These are phyloP conservation scores for Drosophila robusta DNA, from an alignment of 2,888 invertebrate genomes.

Conservation along the genomic window DNA sequence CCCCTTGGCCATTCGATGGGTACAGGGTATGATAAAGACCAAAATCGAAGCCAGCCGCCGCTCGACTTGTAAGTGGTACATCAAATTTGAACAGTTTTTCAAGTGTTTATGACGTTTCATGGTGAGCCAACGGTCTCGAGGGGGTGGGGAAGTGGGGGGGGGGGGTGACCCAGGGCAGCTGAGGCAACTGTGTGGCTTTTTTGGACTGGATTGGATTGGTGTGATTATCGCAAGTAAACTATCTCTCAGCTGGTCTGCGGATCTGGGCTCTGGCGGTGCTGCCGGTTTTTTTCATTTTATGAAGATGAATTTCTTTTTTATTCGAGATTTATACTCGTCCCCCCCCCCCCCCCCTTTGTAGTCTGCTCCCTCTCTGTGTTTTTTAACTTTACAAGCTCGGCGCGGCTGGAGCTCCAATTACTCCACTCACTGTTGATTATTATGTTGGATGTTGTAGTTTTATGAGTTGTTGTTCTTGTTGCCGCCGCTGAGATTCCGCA, in stretches of 20 bases:
- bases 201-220: conserved; percentile 38
- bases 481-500: conserved; percentile 41
- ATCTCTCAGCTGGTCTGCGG: conserved; percentile 60
- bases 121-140: not conserved
- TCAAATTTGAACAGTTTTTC: conserved; percentile 76
- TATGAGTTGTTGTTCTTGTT: conserved; percentile 25
- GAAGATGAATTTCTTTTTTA: conserved; percentile 80
- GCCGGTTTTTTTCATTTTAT: conserved; percentile 57
- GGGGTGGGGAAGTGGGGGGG: no score
- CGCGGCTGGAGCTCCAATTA: conserved; percentile 73
- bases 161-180: conserved; percentile 8
- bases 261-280: conserved; percentile 15
- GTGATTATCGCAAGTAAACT: conserved; percentile 78
- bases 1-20: not conserved
- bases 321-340: conserved; percentile 58
- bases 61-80: conserved; percentile 71
- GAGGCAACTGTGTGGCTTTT: conserved; percentile 24
- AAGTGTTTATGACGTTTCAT: conserved; percentile 69
- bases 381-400: conserved; percentile 24
- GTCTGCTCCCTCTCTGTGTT: not conserved
- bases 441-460: conserved; percentile 53
- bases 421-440: conserved; percentile 60
- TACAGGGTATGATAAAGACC: conserved; percentile 20
- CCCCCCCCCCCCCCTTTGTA: not conserved
- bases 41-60: conserved; percentile 28